These are phyloP conservation scores for Heliconius erato DNA, from an alignment of 2,888 invertebrate genomes.

Conservation along the genomic window DNA sequence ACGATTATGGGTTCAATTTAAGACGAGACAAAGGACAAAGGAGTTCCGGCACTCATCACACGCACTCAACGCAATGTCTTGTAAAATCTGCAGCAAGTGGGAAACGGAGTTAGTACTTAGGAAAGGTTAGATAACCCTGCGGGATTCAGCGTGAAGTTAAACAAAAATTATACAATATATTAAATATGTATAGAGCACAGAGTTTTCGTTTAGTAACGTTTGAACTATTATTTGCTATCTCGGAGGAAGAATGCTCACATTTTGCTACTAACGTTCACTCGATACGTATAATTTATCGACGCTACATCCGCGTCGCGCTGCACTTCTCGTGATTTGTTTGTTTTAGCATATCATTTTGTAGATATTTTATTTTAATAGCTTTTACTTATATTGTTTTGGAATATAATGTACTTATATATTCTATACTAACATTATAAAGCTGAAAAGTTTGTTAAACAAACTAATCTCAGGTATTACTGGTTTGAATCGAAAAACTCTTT, in stretches of 20 bases:
- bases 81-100: too few species aligned
- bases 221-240: conserved; percentile 23
- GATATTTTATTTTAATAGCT: background rate
- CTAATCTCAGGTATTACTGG: too few species aligned
- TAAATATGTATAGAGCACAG: background rate
- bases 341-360: conserved; percentile 25
- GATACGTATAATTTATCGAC: conserved; percentile 33
- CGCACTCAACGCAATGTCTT: too few species aligned
- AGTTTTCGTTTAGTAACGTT: conserved; percentile 8
- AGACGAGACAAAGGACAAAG: too few species aligned
- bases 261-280: conserved; percentile 22
- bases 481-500: too few species aligned
- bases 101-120: too few species aligned
- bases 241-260: conserved; percentile 30
- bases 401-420: too few species aligned
- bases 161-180: conserved; percentile 1
- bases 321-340: conserved; percentile 29
- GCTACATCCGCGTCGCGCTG: conserved; percentile 14
- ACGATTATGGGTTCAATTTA: too few species aligned
- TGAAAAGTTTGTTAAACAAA: too few species aligned
- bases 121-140: too few species aligned
- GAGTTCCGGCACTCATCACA: too few species aligned
- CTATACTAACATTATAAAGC: background rate
- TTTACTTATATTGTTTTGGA: background rate
- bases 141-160: too few species aligned